Evolutionary conservation across 2,888 invertebrate genomes (phyloP).

Genomic region (Drosophila greeni): DNA sequence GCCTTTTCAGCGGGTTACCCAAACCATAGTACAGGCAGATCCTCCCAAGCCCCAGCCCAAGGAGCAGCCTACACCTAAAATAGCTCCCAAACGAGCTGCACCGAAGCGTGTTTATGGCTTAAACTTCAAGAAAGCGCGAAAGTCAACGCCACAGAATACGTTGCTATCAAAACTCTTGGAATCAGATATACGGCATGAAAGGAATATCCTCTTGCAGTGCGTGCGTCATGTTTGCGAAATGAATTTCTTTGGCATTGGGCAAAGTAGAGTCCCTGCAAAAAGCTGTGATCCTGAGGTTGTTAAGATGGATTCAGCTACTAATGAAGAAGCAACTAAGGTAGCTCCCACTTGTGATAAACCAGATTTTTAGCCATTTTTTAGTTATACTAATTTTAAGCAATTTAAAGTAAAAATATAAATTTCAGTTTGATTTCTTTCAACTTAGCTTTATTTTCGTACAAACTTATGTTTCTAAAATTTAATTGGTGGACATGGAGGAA

Average conservation of each 20-base stretch:
- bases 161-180: slow-evolving; percentile 86
- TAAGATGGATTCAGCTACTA: not conserved
- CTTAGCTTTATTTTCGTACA: slow-evolving; percentile 1
- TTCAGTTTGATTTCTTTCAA: not conserved
- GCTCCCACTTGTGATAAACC: slow-evolving; percentile 12
- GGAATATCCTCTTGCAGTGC: slow-evolving; percentile 92
- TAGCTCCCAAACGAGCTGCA: slow-evolving; percentile 12
- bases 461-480: slow-evolving; percentile 14
- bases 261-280: not conserved
- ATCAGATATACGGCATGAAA: slow-evolving; percentile 89
- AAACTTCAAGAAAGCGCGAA: slow-evolving; percentile 64
- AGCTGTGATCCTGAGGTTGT: not conserved
- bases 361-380: slow-evolving; percentile 1
- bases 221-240: slow-evolving; percentile 88
- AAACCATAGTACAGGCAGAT: slow-evolving; percentile 14
- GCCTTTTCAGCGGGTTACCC: slow-evolving; percentile 56
- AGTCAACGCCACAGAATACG: slow-evolving; percentile 78
- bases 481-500: slow-evolving; percentile 35
- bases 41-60: not conserved
- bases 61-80: not conserved
- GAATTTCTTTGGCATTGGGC: slow-evolving; percentile 83
- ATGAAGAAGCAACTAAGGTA: not conserved
- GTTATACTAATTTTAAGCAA: not conserved
- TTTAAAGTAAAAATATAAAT: not conserved
- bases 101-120: slow-evolving; percentile 56